Conservation (phyloP, 2,888 invertebrate species). For the Drosophila ustulata region DNA sequence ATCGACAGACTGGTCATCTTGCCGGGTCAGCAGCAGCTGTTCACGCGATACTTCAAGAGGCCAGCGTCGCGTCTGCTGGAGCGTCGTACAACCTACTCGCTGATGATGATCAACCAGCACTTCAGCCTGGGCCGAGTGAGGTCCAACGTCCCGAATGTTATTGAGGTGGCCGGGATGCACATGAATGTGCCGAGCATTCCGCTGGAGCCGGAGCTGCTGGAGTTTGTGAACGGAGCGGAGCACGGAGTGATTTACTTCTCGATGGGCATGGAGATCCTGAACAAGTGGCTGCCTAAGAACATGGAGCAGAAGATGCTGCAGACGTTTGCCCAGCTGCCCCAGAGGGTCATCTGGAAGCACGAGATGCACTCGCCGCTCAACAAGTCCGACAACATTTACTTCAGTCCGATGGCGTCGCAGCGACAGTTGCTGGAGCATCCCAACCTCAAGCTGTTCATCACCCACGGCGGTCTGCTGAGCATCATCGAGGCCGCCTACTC, state of each 20-base stretch:
- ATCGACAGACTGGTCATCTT: slow-evolving; percentile 22
- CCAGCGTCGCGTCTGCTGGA: slow-evolving; percentile 34
- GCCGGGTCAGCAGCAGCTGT: slow-evolving; percentile 37
- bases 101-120: slow-evolving; percentile 80
- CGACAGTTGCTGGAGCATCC: slow-evolving; percentile 83
- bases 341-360: slow-evolving; percentile 74
- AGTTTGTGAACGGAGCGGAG: slow-evolving; percentile 64
- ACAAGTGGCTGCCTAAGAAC: slow-evolving; percentile 50
- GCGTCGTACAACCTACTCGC: slow-evolving; percentile 63
- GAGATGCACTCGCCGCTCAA: slow-evolving; percentile 42
- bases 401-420: slow-evolving; percentile 82
- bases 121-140: slow-evolving; percentile 66
- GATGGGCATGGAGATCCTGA: slow-evolving; percentile 66
- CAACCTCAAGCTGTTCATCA: slow-evolving; percentile 84
- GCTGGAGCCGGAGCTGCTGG: slow-evolving; percentile 44
- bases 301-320: slow-evolving; percentile 46
- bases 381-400: slow-evolving; percentile 68
- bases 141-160: slow-evolving; percentile 69
- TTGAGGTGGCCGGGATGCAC: slow-evolving; percentile 77
- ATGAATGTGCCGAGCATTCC: slow-evolving; percentile 39
- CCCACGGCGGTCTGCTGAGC: slow-evolving; percentile 85
- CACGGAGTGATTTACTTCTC: slow-evolving; percentile 78
- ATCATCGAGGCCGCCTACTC: slow-evolving; percentile 84
- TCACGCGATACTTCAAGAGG: slow-evolving; percentile 44
- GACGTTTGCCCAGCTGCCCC: slow-evolving; percentile 57